Evolutionary conservation across 1,140 invertebrate species (phyloP).

Genomic region (Drosophila orosa): DNA sequence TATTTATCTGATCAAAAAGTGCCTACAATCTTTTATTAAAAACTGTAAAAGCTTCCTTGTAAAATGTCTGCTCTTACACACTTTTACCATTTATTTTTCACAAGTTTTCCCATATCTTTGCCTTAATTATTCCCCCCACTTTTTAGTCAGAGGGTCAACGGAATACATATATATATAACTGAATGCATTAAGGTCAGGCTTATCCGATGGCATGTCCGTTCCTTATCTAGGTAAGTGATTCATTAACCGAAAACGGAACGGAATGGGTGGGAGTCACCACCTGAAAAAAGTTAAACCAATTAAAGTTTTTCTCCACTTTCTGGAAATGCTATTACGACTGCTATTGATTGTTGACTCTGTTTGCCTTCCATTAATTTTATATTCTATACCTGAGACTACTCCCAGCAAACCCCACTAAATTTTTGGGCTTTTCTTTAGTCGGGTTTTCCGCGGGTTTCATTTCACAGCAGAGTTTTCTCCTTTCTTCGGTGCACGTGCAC

Average conservation of each 20-base stretch:
- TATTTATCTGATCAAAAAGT: neutral
- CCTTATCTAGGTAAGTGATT: slow-evolving; percentile 44
- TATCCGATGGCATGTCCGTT: slow-evolving; percentile 38
- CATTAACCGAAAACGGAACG: slow-evolving; percentile 13
- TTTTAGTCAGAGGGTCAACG: neutral
- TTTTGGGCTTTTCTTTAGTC: slow-evolving; percentile 9
- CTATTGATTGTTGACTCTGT: slow-evolving; percentile 35
- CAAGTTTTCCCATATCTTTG: slow-evolving; percentile 10
- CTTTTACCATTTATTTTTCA: neutral
- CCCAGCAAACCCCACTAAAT: neutral
- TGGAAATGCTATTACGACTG: slow-evolving; percentile 11
- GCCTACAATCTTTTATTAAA: neutral
- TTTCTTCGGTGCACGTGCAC: slow-evolving; percentile 30
- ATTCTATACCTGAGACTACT: slow-evolving; percentile 39
- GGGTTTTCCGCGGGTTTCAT: slow-evolving; percentile 1
- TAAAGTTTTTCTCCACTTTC: slow-evolving; percentile 40
- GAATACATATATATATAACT: neutral
- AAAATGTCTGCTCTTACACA: neutral
- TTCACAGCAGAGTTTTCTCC: slow-evolving; percentile 9
- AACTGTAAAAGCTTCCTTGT: neutral
- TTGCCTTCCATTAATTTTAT: slow-evolving; percentile 49
- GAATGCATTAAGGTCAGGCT: slow-evolving; percentile 45
- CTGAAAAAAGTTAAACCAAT: slow-evolving; percentile 39
- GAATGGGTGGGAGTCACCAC: neutral
- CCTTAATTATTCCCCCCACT: slow-evolving; percentile 11